Conservation (phyloP, 2,797 vertebrate species). For the Pyrocephalus nanus region DNA sequence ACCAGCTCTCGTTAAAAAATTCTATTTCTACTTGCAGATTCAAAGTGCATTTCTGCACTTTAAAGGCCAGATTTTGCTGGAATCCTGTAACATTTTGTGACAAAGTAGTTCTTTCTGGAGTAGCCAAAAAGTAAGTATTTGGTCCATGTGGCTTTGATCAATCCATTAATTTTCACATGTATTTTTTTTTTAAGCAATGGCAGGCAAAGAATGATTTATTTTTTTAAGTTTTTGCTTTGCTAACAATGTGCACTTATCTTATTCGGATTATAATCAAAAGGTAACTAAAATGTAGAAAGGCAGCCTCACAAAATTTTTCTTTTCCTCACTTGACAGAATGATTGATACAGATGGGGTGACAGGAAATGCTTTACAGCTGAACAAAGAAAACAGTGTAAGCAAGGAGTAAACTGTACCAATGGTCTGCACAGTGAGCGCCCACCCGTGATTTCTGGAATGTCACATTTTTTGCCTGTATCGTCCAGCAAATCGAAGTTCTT, state of each 20-base stretch:
- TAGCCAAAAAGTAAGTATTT: not conserved
- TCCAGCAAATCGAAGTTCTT: not conserved
- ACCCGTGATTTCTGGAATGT: not conserved
- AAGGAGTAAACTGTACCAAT: slow-evolving; percentile 15
- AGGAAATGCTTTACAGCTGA: slow-evolving; percentile 9
- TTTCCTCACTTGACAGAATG: not conserved
- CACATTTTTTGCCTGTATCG: not conserved
- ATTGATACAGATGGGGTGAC: not conserved
- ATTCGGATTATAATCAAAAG: not conserved
- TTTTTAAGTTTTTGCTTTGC: not conserved
- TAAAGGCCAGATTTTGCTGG: not conserved
- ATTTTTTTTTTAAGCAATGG: not conserved
- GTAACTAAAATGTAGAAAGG: not conserved
- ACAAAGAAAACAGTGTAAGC: slow-evolving; percentile 30
- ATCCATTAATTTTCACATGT: not conserved
- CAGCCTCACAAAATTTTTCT: not conserved
- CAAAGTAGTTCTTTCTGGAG: not conserved
- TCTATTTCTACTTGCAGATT: not conserved
- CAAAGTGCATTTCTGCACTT: not conserved
- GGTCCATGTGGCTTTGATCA: not conserved
- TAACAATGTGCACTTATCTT: not conserved
- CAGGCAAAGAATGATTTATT: not conserved
- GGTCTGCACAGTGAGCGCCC: not conserved
- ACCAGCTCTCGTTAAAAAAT: not conserved
- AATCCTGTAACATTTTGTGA: not conserved